These are phyloP conservation scores for Leguminivora glycinivorella DNA, from an alignment of 1,140 invertebrate genomes.

Conservation along the genomic window DNA sequence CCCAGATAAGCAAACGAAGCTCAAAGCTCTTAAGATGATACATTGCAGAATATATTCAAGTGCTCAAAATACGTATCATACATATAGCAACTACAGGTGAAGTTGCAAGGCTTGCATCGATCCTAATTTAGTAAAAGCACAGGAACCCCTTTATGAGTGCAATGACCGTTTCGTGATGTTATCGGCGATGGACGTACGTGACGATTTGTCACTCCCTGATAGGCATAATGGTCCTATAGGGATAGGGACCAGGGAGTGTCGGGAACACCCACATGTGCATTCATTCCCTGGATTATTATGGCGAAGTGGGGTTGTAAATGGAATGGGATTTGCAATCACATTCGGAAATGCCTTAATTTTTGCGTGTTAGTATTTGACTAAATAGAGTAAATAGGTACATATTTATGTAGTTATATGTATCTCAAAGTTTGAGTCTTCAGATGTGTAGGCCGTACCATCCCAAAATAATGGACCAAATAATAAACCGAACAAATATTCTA, in stretches of 20 bases:
- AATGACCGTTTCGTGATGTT: constrained; percentile 16
- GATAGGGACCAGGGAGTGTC: neutral
- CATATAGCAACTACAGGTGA: neutral
- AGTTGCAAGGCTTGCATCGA: neutral
- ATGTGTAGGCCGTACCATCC: no score
- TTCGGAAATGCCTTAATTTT: neutral
- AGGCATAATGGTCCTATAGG: constrained; percentile 4
- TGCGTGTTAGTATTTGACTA: neutral
- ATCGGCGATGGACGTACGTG: constrained; percentile 15
- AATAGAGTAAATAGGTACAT: no score
- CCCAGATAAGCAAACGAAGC: constrained; percentile 2
- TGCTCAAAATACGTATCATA: neutral
- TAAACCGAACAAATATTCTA: no score
- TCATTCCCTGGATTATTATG: neutral
- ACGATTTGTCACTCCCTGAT: constrained; percentile 24
- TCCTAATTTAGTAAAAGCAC: constrained; percentile 10
- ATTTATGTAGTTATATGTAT: no score
- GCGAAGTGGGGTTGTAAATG: neutral
- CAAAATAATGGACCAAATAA: no score
- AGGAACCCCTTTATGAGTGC: constrained; percentile 9
- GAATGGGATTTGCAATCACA: neutral
- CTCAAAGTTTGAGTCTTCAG: no score
- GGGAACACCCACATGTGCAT: neutral
- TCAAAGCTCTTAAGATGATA: neutral
- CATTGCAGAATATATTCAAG: neutral